phyloP scores from a whole-genome alignment of 2,797 vertebrate species.

The Acridotheres tristis region DNA sequence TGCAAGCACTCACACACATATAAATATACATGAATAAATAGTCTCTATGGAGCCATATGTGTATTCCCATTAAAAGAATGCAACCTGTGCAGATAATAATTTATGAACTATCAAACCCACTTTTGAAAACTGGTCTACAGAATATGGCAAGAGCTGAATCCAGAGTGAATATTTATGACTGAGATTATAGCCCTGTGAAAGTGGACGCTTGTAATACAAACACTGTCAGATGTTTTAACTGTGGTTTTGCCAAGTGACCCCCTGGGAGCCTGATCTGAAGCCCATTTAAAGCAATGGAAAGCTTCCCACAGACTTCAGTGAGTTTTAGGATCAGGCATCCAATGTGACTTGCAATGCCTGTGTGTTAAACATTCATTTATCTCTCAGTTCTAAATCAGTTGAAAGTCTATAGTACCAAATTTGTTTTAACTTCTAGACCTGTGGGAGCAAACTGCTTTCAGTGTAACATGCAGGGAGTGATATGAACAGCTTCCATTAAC shows the following conservation, averaged over 20 bases:
- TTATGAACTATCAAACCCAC: background rate
- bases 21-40: background rate
- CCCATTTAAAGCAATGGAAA: background rate
- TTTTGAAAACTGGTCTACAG: background rate
- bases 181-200: constrained; percentile 2
- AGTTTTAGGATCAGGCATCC: background rate
- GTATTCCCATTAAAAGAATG: background rate
- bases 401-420: background rate
- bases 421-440: constrained; percentile 24
- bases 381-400: background rate
- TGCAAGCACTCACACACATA: background rate
- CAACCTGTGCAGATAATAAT: background rate
- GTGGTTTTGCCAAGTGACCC: background rate
- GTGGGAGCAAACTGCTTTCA: background rate
- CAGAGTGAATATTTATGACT: constrained; percentile 6
- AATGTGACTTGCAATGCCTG: background rate
- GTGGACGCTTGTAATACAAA: background rate
- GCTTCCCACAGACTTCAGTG: background rate
- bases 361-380: constrained; percentile 28
- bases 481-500: constrained; percentile 36
- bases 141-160: background rate
- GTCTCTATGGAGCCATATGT: background rate
- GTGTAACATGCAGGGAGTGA: background rate
- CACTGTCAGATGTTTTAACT: background rate
- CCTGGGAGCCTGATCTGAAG: background rate